Percentiles rank a stretch among this genome's conserved stretches.
phyloP scores from a whole-genome alignment of 2,888 invertebrate species.

The Mesorhabditis sp. region DNA sequence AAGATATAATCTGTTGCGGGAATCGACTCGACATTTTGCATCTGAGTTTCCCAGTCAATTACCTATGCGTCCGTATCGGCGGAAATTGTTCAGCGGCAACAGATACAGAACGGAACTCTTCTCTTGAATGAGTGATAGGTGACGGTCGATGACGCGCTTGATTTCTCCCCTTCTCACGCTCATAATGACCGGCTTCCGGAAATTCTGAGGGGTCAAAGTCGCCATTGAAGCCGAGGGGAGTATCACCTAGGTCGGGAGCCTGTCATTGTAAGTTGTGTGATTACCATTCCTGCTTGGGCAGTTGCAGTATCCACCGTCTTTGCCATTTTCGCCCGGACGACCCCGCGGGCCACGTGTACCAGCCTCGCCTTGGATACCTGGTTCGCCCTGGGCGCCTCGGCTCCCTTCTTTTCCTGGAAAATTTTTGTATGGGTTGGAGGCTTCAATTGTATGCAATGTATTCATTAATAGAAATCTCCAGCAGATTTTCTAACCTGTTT shows the following conservation, averaged over 20 bases:
- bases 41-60: no score
- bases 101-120: no score
- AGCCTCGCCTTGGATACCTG: slow-evolving; percentile 30
- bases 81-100: no score
- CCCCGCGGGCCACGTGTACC: slow-evolving; percentile 31
- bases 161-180: neutral
- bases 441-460: no score
- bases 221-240: slow-evolving; percentile 5
- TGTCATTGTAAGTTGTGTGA: neutral
- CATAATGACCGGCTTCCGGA: neutral
- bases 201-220: slow-evolving; percentile 1
- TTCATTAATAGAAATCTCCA: neutral
- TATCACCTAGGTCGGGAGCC: neutral
- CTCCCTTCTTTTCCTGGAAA: slow-evolving; percentile 24
- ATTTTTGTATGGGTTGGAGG: no score
- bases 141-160: neutral
- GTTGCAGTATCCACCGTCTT: slow-evolving; percentile 38
- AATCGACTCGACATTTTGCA: no score
- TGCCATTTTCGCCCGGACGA: slow-evolving; percentile 30
- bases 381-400: slow-evolving; percentile 29
- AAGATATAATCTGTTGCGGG: no score
- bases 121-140: no score
- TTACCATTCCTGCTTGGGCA: slow-evolving; percentile 33
- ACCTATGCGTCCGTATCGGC: no score
- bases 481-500: slow-evolving; percentile 16